Percentiles rank a stretch among this genome's conserved stretches.
These are phyloP conservation scores for Alcis repandata DNA, from an alignment of 2,888 invertebrate species.

Conservation along the genomic window DNA sequence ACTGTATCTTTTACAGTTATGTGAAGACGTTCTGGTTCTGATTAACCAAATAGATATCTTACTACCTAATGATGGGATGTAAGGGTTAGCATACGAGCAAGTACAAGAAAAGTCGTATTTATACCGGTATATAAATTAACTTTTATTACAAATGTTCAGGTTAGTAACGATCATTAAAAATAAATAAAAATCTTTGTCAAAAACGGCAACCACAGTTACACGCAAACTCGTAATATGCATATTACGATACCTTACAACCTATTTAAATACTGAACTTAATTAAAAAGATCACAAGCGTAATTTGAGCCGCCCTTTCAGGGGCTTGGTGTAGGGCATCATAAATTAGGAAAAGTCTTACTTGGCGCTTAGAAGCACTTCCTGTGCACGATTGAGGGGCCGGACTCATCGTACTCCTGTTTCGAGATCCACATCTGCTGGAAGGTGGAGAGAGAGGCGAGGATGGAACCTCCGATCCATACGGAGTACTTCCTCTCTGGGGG, in stretches of 20 bases:
- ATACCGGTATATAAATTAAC: slow-evolving; percentile 84
- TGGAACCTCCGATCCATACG: slow-evolving; percentile 98
- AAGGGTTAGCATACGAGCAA: slow-evolving; percentile 32
- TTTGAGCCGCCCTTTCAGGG: slow-evolving; percentile 80
- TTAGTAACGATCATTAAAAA: slow-evolving; percentile 81
- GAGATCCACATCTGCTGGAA: slow-evolving; percentile 99
- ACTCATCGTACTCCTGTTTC: slow-evolving; percentile 99
- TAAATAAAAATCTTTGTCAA: slow-evolving; percentile 85
- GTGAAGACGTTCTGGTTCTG: not conserved
- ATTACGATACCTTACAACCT: slow-evolving; percentile 85
- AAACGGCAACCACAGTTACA: slow-evolving; percentile 70
- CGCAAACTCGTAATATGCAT: slow-evolving; percentile 84
- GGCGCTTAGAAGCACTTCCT: slow-evolving; percentile 92
- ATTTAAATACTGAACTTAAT: slow-evolving; percentile 85
- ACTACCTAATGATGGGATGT: slow-evolving; percentile 6
- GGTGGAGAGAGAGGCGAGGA: slow-evolving; percentile 96
- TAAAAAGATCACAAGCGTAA: slow-evolving; percentile 84
- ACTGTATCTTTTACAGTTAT: slow-evolving; percentile 22
- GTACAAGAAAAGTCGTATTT: slow-evolving; percentile 64
- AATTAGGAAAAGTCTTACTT: slow-evolving; percentile 80
- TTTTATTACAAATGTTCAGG: slow-evolving; percentile 82
- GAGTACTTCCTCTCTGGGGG: slow-evolving; percentile 98
- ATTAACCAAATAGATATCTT: not conserved
- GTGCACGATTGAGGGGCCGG: slow-evolving; percentile 97
- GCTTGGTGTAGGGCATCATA: slow-evolving; percentile 83